phyloP scores from a whole-genome alignment of 2,888 invertebrate genomes.

The Rotaria macrura region DNA sequence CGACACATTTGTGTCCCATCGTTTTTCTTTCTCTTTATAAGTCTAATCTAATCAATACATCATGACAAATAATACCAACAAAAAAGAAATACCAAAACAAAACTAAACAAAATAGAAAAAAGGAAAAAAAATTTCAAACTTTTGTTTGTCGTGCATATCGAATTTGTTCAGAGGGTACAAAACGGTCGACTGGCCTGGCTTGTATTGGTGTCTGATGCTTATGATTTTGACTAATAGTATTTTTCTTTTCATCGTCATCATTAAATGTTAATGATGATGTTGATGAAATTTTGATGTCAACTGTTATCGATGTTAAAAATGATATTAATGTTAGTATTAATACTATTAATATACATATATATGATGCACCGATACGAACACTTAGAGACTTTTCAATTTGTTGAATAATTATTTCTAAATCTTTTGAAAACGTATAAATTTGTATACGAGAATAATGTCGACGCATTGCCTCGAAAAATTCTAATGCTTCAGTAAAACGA shows the following conservation, averaged over 20 bases:
- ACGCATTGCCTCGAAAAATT: background rate
- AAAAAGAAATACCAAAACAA: background rate
- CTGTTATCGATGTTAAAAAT: background rate
- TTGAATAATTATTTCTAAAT: background rate
- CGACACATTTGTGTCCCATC: background rate
- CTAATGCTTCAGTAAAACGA: background rate
- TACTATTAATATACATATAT: background rate
- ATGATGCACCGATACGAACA: background rate
- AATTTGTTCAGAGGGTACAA: background rate
- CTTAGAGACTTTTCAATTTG: background rate
- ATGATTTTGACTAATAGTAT: background rate
- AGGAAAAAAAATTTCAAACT: background rate
- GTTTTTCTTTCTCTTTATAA: background rate
- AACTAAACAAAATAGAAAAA: too few relatives aligned
- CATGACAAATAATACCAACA: background rate
- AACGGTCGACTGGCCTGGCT: background rate
- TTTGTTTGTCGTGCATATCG: background rate
- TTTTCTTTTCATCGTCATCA: background rate
- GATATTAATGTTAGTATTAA: background rate
- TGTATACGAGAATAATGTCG: conserved; percentile 18
- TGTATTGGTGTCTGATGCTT: background rate
- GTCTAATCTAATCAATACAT: background rate
- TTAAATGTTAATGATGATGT: background rate
- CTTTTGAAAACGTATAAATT: background rate
- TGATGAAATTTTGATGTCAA: background rate